phyloP scores from a whole-genome alignment of 1,140 invertebrate species.

The Drosophila kikkawai region DNA sequence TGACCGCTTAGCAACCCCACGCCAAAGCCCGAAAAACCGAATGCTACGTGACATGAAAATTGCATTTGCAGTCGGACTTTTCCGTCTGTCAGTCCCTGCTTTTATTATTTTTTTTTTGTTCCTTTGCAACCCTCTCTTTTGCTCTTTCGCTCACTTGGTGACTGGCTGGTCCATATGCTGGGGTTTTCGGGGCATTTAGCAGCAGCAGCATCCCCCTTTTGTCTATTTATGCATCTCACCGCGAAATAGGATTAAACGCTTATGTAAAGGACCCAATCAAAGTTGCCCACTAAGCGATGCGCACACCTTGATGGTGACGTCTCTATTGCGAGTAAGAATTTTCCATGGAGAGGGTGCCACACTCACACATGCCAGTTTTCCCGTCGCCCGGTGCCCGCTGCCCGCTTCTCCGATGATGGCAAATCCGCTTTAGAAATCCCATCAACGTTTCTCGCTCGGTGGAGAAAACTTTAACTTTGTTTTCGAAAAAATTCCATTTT shows the following conservation, averaged over 20 bases:
- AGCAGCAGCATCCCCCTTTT: constrained; percentile 58
- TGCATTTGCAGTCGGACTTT: constrained; percentile 72
- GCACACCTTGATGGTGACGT: constrained; percentile 75
- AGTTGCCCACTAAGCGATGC: constrained; percentile 62
- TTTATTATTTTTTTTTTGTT: constrained; percentile 10
- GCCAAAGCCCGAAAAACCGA: constrained; percentile 42
- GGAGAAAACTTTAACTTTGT: constrained; percentile 62
- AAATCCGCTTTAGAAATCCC: constrained; percentile 79
- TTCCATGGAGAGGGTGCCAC: constrained; percentile 4
- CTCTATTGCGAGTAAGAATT: constrained; percentile 49
- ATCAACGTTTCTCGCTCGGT: constrained; percentile 50
- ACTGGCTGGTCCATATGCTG: constrained; percentile 66
- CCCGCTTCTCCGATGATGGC: constrained; percentile 2
- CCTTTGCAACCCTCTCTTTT: constrained; percentile 24
- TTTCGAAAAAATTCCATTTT: constrained; percentile 72
- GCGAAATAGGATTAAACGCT: constrained; percentile 84
- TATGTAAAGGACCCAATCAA: constrained; percentile 84
- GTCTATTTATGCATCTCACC: constrained; percentile 84
- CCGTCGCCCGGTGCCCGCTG: constrained; percentile 22
- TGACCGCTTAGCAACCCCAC: constrained; percentile 60
- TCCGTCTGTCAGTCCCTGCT: constrained; percentile 22
- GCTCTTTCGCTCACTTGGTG: constrained; percentile 16
- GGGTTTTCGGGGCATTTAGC: constrained; percentile 62
- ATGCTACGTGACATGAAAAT: constrained; percentile 81
- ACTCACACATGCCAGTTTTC: constrained; percentile 67